These are phyloP conservation scores for Piscicola geometra DNA, from an alignment of 2,888 invertebrate species.

Conservation along the genomic window DNA sequence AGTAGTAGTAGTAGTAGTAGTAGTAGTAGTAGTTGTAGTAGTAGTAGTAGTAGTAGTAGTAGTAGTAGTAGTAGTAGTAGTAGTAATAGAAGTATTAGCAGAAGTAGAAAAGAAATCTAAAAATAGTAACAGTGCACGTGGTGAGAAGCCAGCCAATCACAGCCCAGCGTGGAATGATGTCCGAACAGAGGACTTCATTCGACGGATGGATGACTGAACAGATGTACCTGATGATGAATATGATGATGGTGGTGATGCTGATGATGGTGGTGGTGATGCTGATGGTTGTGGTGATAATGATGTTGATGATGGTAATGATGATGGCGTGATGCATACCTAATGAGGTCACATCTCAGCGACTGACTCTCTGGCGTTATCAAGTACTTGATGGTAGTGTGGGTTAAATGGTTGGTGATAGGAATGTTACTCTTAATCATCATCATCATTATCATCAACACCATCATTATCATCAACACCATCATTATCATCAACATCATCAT, in stretches of 20 bases:
- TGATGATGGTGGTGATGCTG: not conserved
- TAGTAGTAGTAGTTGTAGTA: conserved; percentile 11
- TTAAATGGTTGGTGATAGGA: not conserved
- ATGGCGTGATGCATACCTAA: conserved; percentile 59
- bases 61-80: conserved; percentile 20
- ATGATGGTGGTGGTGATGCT: conserved; percentile 1
- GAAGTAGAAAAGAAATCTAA: not conserved
- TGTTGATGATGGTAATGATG: too few relatives aligned
- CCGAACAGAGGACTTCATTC: conserved; percentile 85
- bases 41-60: conserved; percentile 21
- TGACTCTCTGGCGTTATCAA: conserved; percentile 82
- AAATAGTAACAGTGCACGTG: conserved; percentile 66
- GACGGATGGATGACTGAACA: conserved; percentile 89
- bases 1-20: conserved; percentile 23
- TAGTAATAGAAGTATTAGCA: conserved; percentile 1
- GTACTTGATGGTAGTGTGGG: conserved; percentile 64
- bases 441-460: not conserved
- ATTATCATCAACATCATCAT: not conserved
- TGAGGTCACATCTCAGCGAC: conserved; percentile 82
- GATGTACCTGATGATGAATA: conserved; percentile 63
- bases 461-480: not conserved
- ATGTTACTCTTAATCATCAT: not conserved
- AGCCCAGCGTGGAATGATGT: conserved; percentile 89
- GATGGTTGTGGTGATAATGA: conserved; percentile 11
- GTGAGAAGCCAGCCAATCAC: conserved; percentile 88